Base-by-base conservation (phyloP, 2,113 vertebrate species). In the Halichoerus grypus region DNA sequence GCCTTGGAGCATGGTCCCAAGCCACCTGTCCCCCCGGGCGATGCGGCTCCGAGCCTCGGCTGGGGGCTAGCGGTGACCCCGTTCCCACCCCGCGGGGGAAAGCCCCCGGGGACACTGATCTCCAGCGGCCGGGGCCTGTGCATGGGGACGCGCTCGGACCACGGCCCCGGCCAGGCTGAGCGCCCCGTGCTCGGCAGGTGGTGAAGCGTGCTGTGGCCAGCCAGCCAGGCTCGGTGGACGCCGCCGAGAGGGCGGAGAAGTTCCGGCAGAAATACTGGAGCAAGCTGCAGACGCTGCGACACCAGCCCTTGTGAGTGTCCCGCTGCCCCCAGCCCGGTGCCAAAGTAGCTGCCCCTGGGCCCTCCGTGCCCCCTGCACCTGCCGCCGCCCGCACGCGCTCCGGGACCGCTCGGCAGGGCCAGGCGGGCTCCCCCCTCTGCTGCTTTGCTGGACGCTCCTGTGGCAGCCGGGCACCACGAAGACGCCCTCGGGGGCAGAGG, bases 241-340 rank as follows among this genome's bases (percentile, higher is more conserved):
- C 99, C 0, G 91, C 63, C 0, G 99, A 99, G 98, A 98, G 99
- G 96, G 99, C 99, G 0, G 99, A 99, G 96, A 99, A 99, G 98
- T 99, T 99, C 98, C 99, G 99, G 0, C 99, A 99, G 98, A 99
- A 99, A 69, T 99, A 99, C 98, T 98, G 99, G 98, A 99, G 99
- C 86, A 99, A 99, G 98, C 99, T 99, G 4, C 99, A 99, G 98
- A 99, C 99, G 0, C 99, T 99, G 80, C 98, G 99, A 12, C 99
- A 99, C 15, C 99, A 99, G 98, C 99, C 99, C 0, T 99, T 99
- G 99, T 99, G 98, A 99, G 99, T 97, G 83, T 0, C 93, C 1
- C 36, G 16, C 15, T 4, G 65, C 65, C 15, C 55, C 55, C 2
- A 6, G 55, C 55, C 18, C 55, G 7, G 55, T 1, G 8, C 46